Percentiles rank a stretch among this genome's conserved stretches.
Evolutionary conservation across 2,113 vertebrate species (phyloP).

Genomic region (Smithornis capensis): DNA sequence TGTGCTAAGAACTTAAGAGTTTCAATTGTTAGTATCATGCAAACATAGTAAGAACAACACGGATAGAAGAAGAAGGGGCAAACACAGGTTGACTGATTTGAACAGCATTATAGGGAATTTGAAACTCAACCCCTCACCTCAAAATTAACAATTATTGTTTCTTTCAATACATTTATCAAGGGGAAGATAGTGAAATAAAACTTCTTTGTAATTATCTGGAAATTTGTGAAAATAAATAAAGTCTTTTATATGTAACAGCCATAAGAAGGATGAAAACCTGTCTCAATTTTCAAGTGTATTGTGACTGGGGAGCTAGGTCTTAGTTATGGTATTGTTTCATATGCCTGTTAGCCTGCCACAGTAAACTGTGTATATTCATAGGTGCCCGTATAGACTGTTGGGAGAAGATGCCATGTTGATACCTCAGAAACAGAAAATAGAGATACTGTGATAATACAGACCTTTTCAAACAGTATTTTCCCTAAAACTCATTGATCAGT

Average conservation of each 20-base stretch:
- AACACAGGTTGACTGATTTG: neutral
- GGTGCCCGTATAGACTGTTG: neutral
- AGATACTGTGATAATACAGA: neutral
- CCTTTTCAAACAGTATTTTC: neutral
- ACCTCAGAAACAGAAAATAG: neutral
- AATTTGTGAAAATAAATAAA: neutral
- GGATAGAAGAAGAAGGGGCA: neutral
- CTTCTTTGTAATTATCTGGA: neutral
- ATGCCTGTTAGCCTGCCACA: neutral
- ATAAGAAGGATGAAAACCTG: neutral
- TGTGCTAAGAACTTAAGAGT: neutral
- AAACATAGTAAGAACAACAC: neutral
- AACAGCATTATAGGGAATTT: neutral
- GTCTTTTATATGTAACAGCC: fast-evolving
- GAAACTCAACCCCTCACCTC: neutral
- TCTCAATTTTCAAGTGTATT: neutral
- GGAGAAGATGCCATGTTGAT: neutral
- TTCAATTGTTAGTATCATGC: neutral
- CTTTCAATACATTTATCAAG: neutral
- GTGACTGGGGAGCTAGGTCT: neutral
- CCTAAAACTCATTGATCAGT: neutral
- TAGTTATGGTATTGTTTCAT: neutral
- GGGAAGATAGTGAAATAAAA: neutral
- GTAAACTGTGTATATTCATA: neutral
- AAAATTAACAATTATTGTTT: neutral